Conservation (phyloP, 2,888 invertebrate species). For the Endomychus coccineus region DNA sequence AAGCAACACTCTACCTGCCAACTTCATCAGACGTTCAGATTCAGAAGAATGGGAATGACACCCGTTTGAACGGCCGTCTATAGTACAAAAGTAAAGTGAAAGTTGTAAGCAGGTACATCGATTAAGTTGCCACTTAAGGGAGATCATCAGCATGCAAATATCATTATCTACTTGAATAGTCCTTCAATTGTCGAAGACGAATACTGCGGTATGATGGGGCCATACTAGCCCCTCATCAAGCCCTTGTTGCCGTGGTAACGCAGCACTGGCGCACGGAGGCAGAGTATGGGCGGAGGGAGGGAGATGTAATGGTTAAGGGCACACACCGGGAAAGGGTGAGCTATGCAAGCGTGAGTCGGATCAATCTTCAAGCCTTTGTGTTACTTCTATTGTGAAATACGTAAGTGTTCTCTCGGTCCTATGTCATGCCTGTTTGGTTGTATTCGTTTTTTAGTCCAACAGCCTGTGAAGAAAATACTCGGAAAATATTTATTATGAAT, state of each 20-base stretch:
- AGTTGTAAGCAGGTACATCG: slow-evolving; percentile 13
- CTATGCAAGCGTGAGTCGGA: slow-evolving; percentile 38
- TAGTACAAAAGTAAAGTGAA: slow-evolving; percentile 9
- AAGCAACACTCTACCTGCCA: too few species aligned
- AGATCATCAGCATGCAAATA: slow-evolving; percentile 43
- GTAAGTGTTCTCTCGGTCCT: slow-evolving; percentile 27
- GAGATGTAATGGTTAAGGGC: slow-evolving; percentile 18
- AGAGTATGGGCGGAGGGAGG: slow-evolving; percentile 14
- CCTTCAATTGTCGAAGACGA: slow-evolving; percentile 44
- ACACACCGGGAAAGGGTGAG: slow-evolving; percentile 40
- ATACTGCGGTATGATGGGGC: slow-evolving; percentile 41
- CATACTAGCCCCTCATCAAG: too few species aligned
- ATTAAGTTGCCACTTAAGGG: slow-evolving; percentile 34
- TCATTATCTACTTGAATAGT: slow-evolving; percentile 43
- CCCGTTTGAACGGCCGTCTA: too few species aligned
- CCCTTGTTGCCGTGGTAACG: slow-evolving; percentile 38
- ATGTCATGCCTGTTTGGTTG: slow-evolving; percentile 5
- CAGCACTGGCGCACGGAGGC: slow-evolving; percentile 13
- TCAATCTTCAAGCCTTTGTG: slow-evolving; percentile 41
- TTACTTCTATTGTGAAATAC: slow-evolving; percentile 36
- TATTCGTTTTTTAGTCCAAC: not conserved
- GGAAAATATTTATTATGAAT: too few species aligned
- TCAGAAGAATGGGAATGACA: too few species aligned
- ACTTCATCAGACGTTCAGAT: too few species aligned
- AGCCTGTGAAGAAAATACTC: too few species aligned